Conservation (phyloP, 35 echinoderm and acorn worm species). For the Ophioderma brevispina region DNA sequence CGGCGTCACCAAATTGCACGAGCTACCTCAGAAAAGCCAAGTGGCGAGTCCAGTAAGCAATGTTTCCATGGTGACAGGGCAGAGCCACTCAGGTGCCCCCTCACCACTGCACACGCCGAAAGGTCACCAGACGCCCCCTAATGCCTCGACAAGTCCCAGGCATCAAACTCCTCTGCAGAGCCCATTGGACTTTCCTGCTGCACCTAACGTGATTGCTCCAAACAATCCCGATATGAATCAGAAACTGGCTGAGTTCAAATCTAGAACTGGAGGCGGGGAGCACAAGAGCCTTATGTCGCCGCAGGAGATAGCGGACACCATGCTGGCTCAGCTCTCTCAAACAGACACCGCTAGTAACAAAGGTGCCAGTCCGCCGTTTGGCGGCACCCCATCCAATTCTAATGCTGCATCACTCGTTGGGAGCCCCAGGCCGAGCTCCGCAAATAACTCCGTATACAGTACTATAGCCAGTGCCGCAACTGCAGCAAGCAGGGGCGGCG, state of each 20-base stretch:
- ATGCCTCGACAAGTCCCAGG: slow-evolving; percentile 30
- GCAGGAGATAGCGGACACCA: slow-evolving; percentile 97
- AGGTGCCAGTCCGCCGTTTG: slow-evolving; percentile 5
- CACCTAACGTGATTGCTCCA: slow-evolving; percentile 92
- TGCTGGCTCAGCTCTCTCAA: slow-evolving; percentile 89
- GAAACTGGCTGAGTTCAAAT: slow-evolving; percentile 94
- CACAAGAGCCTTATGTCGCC: slow-evolving; percentile 83
- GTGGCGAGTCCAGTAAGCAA: neutral
- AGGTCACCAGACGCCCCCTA: slow-evolving; percentile 42
- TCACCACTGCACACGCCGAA: slow-evolving; percentile 68
- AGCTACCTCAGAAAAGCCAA: neutral
- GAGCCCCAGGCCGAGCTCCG: neutral
- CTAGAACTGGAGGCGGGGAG: slow-evolving; percentile 67
- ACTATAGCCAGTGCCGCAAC: neutral
- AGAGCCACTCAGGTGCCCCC: slow-evolving; percentile 6
- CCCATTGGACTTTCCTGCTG: slow-evolving; percentile 72
- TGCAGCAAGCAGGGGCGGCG: neutral
- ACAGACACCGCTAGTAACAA: slow-evolving; percentile 33
- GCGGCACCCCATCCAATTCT: neutral
- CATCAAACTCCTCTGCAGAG: slow-evolving; percentile 57
- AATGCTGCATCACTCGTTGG: neutral
- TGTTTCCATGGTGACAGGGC: neutral
- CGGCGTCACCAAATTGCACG: neutral
- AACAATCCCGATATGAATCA: slow-evolving; percentile 88
- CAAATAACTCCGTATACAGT: slow-evolving; percentile 1